A percentile compares a stretch with the other conserved stretches of the same genome.
Evolutionary conservation across 2,797 vertebrate genomes (phyloP).

Genomic region (Tangara arthus): DNA sequence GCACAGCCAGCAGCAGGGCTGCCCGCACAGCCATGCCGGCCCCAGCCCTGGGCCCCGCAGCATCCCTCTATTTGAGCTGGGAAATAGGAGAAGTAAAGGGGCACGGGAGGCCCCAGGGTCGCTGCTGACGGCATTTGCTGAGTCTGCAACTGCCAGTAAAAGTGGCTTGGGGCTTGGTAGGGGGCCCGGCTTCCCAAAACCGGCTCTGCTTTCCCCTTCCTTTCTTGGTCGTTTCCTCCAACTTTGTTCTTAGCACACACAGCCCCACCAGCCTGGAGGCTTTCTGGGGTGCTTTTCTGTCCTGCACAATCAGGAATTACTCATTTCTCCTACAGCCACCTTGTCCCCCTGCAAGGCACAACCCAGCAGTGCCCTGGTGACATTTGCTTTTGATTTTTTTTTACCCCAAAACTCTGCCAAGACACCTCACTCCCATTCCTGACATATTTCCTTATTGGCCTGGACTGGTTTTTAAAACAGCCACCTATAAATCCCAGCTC

Average conservation of each 20-base stretch:
- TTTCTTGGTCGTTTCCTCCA: not conserved
- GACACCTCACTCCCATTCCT: fast-evolving
- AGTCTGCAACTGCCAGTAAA: not conserved
- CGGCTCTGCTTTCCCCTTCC: not conserved
- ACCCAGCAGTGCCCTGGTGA: not conserved
- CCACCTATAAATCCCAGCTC: not conserved
- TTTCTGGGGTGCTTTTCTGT: not conserved
- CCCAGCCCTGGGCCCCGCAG: not conserved
- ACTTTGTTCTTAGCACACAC: fast-evolving
- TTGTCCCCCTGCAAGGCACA: fast-evolving
- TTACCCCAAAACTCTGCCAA: not conserved
- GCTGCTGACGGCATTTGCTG: not conserved
- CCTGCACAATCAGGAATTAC: fast-evolving
- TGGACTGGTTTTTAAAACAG: not conserved
- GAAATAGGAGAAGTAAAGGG: slow-evolving; percentile 24
- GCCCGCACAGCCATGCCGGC: not conserved
- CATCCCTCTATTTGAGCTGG: slow-evolving; percentile 35
- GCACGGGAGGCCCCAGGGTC: not conserved
- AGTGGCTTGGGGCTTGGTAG: fast-evolving
- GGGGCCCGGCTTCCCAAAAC: not conserved
- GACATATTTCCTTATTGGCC: fast-evolving
- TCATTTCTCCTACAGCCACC: not conserved
- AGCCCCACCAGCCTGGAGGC: fast-evolving
- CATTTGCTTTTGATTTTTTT: not conserved
- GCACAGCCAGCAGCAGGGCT: slow-evolving; percentile 1